Evolutionary conservation across 2,797 vertebrate genomes (phyloP).

Genomic region (Mus caroli): DNA sequence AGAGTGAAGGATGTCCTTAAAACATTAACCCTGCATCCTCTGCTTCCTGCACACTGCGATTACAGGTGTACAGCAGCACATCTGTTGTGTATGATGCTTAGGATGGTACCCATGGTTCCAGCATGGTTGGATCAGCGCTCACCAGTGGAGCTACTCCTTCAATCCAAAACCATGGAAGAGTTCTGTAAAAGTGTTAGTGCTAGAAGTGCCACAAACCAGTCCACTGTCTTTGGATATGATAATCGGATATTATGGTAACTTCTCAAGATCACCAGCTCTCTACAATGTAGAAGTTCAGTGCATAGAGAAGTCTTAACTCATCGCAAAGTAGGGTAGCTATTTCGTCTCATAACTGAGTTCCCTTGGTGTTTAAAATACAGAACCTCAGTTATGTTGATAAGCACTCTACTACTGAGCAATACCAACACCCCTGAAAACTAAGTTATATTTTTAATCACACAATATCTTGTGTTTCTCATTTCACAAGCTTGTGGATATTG

Average conservation of each 20-base stretch:
- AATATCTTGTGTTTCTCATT: constrained; percentile 34
- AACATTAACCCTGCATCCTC: neutral
- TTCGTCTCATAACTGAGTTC: neutral
- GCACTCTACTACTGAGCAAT: neutral
- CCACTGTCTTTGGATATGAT: neutral
- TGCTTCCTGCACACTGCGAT: neutral
- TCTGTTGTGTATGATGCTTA: neutral
- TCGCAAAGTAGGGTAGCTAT: neutral
- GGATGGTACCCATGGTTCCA: neutral
- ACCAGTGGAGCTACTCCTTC: neutral
- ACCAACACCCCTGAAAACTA: neutral
- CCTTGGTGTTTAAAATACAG: neutral
- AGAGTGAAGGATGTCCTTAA: neutral
- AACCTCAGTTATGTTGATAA: neutral
- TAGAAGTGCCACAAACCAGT: neutral
- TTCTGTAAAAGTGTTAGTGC: neutral
- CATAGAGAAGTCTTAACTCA: neutral
- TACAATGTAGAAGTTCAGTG: neutral
- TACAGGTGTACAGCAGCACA: neutral
- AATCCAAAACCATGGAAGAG: neutral
- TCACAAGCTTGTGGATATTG: constrained; percentile 26
- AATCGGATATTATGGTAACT: neutral
- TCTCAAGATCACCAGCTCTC: neutral
- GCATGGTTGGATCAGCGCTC: neutral
- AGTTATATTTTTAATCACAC: neutral